Conservation (phyloP, 1,140 invertebrate species). For the Platorchestia sp. region DNA sequence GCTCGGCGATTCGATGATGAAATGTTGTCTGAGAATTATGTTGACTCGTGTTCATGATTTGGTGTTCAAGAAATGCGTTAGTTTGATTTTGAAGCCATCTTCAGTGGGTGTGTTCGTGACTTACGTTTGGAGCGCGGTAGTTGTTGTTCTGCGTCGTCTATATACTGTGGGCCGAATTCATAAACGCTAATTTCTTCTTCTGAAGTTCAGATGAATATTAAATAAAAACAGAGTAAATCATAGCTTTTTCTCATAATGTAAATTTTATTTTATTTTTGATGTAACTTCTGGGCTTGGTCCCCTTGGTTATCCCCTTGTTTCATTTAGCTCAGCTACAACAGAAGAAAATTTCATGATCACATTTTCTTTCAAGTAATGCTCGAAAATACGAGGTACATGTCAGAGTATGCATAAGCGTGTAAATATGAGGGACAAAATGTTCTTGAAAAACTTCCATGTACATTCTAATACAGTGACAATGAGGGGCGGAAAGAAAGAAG, state of each 20-base stretch:
- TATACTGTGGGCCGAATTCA: neutral
- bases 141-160: neutral
- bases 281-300: neutral
- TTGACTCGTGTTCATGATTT: neutral
- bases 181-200: no score
- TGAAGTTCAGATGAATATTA: neutral
- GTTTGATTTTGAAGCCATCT: neutral
- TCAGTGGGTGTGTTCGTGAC: neutral
- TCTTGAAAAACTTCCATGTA: neutral
- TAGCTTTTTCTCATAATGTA: neutral
- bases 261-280: neutral
- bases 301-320: neutral
- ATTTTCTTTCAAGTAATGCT: neutral
- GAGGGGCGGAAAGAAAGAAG: neutral
- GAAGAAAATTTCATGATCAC: neutral
- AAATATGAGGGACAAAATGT: neutral
- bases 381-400: neutral
- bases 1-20: neutral
- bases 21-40: neutral
- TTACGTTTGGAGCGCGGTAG: neutral
- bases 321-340: neutral
- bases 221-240: neutral
- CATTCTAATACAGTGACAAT: neutral
- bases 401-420: neutral
- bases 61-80: neutral